Base-by-base conservation (phyloP, 2,113 vertebrate species). In the Cervus canadensis region DNA sequence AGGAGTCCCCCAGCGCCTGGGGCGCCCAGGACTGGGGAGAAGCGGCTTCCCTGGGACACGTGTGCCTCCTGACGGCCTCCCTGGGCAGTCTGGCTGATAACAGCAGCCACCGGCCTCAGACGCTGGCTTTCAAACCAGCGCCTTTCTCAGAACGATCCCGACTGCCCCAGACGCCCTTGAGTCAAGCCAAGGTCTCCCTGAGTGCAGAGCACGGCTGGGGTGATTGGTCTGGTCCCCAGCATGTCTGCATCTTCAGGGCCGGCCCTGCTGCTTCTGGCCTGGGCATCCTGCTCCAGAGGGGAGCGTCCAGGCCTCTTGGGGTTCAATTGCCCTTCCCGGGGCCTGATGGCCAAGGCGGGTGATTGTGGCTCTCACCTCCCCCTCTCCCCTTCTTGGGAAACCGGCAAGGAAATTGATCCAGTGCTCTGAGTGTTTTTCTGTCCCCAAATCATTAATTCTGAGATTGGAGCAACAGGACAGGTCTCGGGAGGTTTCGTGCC, bases 401-500 rank as follows among this genome's bases (percentile, higher is more conserved):
- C 1, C 3, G 48, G n/a, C 62, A 6, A 57, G 64, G 54, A 95
- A 83, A 83, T 95, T 2, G 28, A 93, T 82, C 62, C 30, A 50
- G 30, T 3, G 36, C 62, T 87, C 48, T 0, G 0, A 74, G 84
- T 40, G 48, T 30, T 86, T 78, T 74, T 92, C 97, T 87, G 95
- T 97, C 94, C 95, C 94, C 86, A 95, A 82, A 85, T 94, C 86
- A 67, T 91, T 93, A 91, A 85, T 97, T 93, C 91, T 30, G 91
- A 93, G 96, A 50, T 8, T 57, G 83, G 91, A 67, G 79, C 79
- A 12, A 81, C 76, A 89, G 96, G 89, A 67, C 94, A 74, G 94
- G 64, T 88, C 98, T 74, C 89, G 0, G 52, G 96, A 95, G 96
- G 71, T 13, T 52, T 0, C 0, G 1, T 82, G 95, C 62, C 94